Conservation (phyloP, 1,140 invertebrate genomes). For the Wiebesia pumilae region DNA sequence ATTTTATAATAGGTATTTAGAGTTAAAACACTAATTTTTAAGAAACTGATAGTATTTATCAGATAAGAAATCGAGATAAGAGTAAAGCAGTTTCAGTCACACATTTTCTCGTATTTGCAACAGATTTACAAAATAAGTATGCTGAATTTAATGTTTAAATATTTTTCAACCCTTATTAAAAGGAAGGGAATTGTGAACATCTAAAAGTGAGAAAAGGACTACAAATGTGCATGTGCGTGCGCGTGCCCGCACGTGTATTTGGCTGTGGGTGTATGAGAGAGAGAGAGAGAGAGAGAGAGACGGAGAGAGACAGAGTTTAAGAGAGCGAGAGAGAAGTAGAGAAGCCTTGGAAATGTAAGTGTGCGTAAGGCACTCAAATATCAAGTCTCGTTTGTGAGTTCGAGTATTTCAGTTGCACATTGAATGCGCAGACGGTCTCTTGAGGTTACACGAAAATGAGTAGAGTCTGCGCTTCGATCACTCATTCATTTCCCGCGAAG, state of each 20-base stretch:
- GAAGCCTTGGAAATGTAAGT: conserved; percentile 70
- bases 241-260: no score
- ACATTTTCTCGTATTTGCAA: background rate
- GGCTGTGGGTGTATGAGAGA: background rate
- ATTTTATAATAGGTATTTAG: background rate
- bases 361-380: conserved; percentile 67
- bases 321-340: conserved; percentile 46
- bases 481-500: background rate
- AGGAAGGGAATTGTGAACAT: background rate
- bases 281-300: background rate
- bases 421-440: conserved; percentile 47
- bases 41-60: conserved; percentile 21
- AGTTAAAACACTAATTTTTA: background rate
- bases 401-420: conserved; percentile 62
- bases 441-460: background rate
- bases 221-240: no score
- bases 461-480: background rate
- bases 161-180: background rate
- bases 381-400: conserved; percentile 61
- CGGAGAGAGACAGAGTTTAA: background rate
- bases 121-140: background rate
- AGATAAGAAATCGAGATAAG: conserved; percentile 22
- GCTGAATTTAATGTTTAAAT: no score
- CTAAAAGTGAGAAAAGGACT: background rate
- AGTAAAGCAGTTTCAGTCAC: background rate